Base-by-base conservation (phyloP, 2,113 vertebrate species). In the Ondatra zibethicus region DNA sequence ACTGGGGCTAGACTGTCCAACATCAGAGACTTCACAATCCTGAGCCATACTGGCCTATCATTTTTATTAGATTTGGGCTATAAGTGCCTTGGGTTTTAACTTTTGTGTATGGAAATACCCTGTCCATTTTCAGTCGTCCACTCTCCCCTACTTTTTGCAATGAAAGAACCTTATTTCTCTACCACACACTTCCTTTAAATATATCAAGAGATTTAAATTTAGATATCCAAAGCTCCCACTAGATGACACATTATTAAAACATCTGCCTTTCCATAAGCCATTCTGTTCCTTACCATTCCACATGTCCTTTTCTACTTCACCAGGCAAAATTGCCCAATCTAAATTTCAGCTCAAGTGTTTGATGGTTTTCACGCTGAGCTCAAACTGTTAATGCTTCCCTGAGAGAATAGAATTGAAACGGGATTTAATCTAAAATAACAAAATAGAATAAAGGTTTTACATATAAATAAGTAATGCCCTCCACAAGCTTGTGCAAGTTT, bases 341-440 rank as follows among this genome's bases (percentile, higher is more conserved):
- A 99, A 99, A 99, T 99, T 99, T 99, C 98, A 99, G 98, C 99
- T 99, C 99, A 98, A 99, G 98, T 99, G 99, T 99, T 99, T 99
- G 98, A 99, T 99, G 98, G 98, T 98, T 98, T 99, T 99, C 99
- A 98, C 77, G 98, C 99, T 99, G 99, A 98, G 99, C 98, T 99
- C 98, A 98, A 98, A 99, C 98, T 98, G 98, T 98, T 99, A 99
- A 98, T 98, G 98, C 98, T 98, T 99, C 98, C 99, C 98, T 98
- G 98, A 98, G 98, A 99, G 98, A 99, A 99, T 98, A 99, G 98
- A 98, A 99, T 98, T 98, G 99, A 99, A 99, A 98, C 5, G 25
- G 98, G 98, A 98, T 98, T 99, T 98, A 99, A 99, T 99, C 98
- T 99, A 98, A 99, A 99, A 99, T 98, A 99, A 98, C 98, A 98